Evolutionary conservation across 1,140 invertebrate genomes (phyloP), one percentile per base, ranked within the genome.

Genomic region (Drosophila tropicalis): DNA sequence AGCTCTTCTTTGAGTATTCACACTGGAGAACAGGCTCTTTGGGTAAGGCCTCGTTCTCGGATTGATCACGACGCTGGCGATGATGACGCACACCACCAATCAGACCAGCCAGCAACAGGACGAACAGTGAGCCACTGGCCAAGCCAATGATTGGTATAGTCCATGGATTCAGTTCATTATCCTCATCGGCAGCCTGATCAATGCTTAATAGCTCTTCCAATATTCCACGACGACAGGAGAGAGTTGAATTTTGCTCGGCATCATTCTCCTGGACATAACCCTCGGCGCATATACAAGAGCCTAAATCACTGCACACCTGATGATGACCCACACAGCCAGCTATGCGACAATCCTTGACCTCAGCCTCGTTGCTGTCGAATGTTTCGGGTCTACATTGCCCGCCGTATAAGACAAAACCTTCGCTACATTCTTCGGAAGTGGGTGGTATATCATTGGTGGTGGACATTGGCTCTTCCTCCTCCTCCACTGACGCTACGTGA

Each of bases 111-210:
- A 89, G 62, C 1, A 87, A 10, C 1, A 87, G 58, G 5, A 77
- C 72, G 1, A 89, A 67, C 1, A 87, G 15, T 0, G 58, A 22
- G 0, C 84, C 83, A 3, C 76, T 67, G 36, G 83, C 79, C 5
- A 87, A 41, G 2, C 83, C 84, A 4, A 87, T 57, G 15, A 87
- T 83, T 22, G 84, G 83, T 25, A 87, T 83, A 15, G 83, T 83
- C 41, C 75, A 68, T 9, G 76, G 62, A 55, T 87, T 87, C 4
- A 87, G 22, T 9, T 87, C 70, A 9, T 79, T 60, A 6, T 83
- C 72, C 15, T 80, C 84, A 29, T 89, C 72, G 55, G 76, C 76
- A 4, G 83, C 84, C 41, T 77, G 62, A 56, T 83, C 71, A 15
- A 87, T 65, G 62, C 67, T 76, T 0, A 89, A 34, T 12, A 87